phyloP scores from a whole-genome alignment of 2,113 vertebrate genomes.

The Psilopsiagon aymara region DNA sequence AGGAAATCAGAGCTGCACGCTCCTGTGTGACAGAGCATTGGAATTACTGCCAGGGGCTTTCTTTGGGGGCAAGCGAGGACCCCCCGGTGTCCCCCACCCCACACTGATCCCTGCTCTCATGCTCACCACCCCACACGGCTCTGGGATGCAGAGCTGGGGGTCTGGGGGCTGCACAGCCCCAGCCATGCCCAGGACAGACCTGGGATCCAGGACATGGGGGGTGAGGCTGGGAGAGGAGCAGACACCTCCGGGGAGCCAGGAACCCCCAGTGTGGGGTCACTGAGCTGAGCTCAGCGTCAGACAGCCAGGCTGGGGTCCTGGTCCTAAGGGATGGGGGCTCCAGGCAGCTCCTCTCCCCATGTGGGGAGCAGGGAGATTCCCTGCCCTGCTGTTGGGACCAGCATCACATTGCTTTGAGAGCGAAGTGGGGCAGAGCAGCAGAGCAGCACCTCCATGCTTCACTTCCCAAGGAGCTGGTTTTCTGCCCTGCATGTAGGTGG shows the following conservation, averaged over 20 bases:
- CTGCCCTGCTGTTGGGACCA: background rate
- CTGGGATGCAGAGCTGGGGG: background rate
- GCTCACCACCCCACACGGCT: background rate
- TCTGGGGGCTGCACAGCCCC: background rate
- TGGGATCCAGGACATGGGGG: background rate
- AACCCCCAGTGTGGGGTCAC: background rate
- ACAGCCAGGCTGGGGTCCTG: background rate
- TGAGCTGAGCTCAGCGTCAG: background rate
- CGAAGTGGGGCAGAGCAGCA: background rate
- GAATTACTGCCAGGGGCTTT: background rate
- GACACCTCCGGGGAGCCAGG: background rate
- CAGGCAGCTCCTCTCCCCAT: fast-evolving
- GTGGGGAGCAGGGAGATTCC: background rate
- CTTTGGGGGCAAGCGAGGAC: background rate
- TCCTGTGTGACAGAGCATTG: background rate
- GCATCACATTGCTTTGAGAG: background rate
- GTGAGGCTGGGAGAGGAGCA: background rate
- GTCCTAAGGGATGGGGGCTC: background rate
- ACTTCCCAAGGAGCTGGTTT: background rate
- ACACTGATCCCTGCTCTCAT: background rate
- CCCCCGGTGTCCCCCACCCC: background rate
- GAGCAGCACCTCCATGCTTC: background rate
- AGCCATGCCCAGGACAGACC: background rate
- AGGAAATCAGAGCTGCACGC: background rate
- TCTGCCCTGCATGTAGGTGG: background rate